Evolutionary conservation across 23 tunicate genomes (phyloP).

Genomic region (Corella eumyota): DNA sequence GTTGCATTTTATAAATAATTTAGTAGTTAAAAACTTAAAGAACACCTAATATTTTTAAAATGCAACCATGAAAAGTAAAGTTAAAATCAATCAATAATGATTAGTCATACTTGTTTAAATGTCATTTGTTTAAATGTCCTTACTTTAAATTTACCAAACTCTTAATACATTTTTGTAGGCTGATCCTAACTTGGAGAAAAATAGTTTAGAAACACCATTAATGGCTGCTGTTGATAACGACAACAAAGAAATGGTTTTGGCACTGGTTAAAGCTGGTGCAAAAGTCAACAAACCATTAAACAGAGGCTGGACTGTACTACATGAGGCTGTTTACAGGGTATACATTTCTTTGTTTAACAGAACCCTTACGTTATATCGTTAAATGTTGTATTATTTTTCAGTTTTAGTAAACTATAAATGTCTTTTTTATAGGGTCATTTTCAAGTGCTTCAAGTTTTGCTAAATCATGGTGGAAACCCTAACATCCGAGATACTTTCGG

Average conservation of each 20-base stretch:
- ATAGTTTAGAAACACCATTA: conserved; percentile 60
- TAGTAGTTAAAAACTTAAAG: too few relatives aligned
- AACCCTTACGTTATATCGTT: neutral
- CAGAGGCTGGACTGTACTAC: conserved; percentile 87
- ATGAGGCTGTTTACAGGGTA: conserved; percentile 86
- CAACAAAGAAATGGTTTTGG: conserved; percentile 21
- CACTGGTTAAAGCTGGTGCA: conserved; percentile 57
- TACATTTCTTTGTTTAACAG: neutral
- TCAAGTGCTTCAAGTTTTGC: conserved; percentile 26
- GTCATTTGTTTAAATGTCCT: too few relatives aligned
- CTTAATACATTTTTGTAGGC: too few relatives aligned
- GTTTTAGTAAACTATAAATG: neutral
- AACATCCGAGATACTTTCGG: conserved; percentile 65
- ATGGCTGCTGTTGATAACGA: conserved; percentile 69
- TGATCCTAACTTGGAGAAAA: conserved; percentile 42
- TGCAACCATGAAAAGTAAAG: too few relatives aligned
- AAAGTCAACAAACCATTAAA: conserved; percentile 42
- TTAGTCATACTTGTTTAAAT: too few relatives aligned
- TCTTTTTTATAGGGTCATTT: conserved; percentile 35
- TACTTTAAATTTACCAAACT: too few relatives aligned
- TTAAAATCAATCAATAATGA: too few relatives aligned
- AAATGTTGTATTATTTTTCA: neutral
- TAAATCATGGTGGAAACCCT: conserved; percentile 46
- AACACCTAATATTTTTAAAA: too few relatives aligned
- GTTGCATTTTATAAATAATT: too few relatives aligned